A percentile compares a stretch with the other conserved stretches of the same genome.
Conservation (phyloP, 92 coral and sea anemone species). For the Porites evermanni region DNA sequence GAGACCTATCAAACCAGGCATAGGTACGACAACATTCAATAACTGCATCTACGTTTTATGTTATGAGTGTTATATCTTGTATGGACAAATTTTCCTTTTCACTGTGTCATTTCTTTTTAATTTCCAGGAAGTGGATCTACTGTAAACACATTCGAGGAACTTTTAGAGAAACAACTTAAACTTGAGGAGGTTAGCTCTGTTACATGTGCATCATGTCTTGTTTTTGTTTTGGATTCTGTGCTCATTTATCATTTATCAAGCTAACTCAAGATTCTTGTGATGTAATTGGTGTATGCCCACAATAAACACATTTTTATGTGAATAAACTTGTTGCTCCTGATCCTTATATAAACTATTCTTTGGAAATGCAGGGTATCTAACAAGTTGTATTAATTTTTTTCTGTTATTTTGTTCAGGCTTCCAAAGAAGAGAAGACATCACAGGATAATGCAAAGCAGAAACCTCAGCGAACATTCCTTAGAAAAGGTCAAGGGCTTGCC, state of each 20-base stretch:
- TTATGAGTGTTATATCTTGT: too few species aligned
- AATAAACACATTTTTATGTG: too few species aligned
- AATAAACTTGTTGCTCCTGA: too few species aligned
- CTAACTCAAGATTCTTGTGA: too few species aligned
- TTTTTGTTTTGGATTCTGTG: too few species aligned
- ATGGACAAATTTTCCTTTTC: too few species aligned
- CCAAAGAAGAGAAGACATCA: conserved; percentile 18
- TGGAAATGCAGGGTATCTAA: not conserved
- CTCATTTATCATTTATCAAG: too few species aligned
- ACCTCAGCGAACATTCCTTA: conserved; percentile 82
- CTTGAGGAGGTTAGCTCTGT: conserved; percentile 69
- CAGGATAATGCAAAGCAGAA: conserved; percentile 43
- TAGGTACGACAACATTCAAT: conserved; percentile 46
- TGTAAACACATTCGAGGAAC: conserved; percentile 84
- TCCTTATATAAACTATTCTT: not conserved
- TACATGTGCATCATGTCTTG: not conserved
- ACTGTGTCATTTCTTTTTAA: too few species aligned
- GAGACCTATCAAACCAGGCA: conserved; percentile 84
- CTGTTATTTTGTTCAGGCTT: conserved; percentile 11
- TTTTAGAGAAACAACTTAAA: conserved; percentile 77
- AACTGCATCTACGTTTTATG: not conserved
- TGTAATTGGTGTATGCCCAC: too few species aligned
- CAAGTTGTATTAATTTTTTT: not conserved
- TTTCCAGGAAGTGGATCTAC: conserved; percentile 29
- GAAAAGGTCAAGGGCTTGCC: conserved; percentile 94